These are phyloP conservation scores for Alaudala cheleensis DNA, from an alignment of 2,113 vertebrate genomes.

Conservation along the genomic window DNA sequence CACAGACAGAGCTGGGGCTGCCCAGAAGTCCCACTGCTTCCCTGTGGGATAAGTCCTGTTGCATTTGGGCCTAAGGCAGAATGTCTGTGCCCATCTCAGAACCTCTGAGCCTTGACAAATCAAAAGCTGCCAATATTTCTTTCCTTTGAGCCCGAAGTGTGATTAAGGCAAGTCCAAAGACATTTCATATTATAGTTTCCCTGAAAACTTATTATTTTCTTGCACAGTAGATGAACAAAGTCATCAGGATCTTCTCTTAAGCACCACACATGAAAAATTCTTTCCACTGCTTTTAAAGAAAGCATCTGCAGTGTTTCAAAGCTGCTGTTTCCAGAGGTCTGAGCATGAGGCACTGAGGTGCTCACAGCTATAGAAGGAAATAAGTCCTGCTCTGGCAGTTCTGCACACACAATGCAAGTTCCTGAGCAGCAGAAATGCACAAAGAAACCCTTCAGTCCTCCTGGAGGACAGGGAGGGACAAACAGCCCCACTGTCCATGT, in stretches of 20 bases:
- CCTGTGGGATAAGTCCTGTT: rapidly evolving
- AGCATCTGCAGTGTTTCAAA: neutral
- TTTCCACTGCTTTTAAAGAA: neutral
- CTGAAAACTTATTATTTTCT: neutral
- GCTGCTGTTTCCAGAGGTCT: neutral
- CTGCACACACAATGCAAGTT: neutral
- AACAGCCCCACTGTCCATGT: rapidly evolving
- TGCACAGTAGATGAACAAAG: neutral
- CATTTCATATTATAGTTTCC: neutral
- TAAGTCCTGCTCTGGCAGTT: neutral
- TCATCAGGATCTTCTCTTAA: neutral
- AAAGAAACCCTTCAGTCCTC: neutral
- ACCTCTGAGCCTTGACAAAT: neutral
- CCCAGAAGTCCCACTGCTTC: neutral
- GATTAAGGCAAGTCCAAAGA: neutral
- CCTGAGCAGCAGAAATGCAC: neutral
- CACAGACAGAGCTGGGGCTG: neutral
- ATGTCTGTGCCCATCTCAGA: neutral
- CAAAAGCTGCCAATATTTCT: neutral
- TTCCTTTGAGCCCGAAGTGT: neutral
- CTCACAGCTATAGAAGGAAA: neutral
- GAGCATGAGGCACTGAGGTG: neutral
- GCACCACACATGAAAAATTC: neutral
- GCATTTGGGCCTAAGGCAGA: neutral
- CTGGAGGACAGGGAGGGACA: neutral